phyloP scores from a whole-genome alignment of 1,140 invertebrate species.

The Choristoneura fumiferana region DNA sequence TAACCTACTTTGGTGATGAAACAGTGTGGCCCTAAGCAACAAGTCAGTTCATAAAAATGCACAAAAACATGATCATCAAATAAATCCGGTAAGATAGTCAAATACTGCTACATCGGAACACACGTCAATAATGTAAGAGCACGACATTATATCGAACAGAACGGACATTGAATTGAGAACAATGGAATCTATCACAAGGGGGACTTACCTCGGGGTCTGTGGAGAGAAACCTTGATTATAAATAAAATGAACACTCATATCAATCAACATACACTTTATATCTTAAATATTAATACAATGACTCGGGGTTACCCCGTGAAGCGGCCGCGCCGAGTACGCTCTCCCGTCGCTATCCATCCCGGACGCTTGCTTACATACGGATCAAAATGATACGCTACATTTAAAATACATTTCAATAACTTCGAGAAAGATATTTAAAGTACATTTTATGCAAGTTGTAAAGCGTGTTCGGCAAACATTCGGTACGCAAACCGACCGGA shows the following conservation, averaged over 20 bases:
- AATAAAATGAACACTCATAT: constrained; percentile 73
- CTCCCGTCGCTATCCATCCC: not conserved
- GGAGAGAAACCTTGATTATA: constrained; percentile 72
- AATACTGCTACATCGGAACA: not conserved
- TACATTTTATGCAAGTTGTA: too few species aligned
- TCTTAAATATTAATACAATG: constrained; percentile 73
- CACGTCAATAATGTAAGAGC: not conserved
- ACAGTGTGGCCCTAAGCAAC: constrained; percentile 1
- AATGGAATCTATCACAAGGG: constrained; percentile 39
- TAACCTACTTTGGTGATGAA: not conserved
- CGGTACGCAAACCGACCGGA: not conserved
- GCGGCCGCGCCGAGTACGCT: constrained; percentile 28
- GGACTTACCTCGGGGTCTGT: constrained; percentile 72
- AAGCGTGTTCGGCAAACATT: not conserved
- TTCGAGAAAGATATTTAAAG: too few species aligned
- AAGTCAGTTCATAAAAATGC: constrained; percentile 18
- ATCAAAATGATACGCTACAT: too few species aligned
- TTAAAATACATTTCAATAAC: too few species aligned
- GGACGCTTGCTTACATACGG: not conserved
- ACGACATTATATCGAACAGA: not conserved
- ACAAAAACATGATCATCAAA: constrained; percentile 14
- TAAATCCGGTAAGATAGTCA: not conserved
- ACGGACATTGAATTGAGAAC: not conserved
- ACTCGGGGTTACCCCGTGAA: constrained; percentile 38
- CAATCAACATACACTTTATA: constrained; percentile 77